Conservation (phyloP, 2,797 vertebrate species). For the Enteromius fasciolatus region DNA sequence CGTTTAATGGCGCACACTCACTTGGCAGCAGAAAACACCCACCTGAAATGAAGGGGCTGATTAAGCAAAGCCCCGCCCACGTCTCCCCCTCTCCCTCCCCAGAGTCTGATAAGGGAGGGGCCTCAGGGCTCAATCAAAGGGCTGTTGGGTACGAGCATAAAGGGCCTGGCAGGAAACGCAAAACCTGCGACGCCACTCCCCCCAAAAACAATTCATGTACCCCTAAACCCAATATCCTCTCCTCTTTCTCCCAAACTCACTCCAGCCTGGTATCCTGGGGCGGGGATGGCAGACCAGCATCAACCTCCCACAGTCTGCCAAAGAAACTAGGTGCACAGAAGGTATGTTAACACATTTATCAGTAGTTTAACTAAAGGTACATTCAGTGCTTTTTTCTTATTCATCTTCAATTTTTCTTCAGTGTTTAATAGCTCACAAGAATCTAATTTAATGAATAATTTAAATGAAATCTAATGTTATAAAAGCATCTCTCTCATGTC, state of each 20-base stretch:
- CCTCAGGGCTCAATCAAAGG: conserved; percentile 64
- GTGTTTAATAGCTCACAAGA: neutral
- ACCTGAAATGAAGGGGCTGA: conserved; percentile 51
- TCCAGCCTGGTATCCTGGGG: conserved; percentile 77
- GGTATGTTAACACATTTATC: conserved; percentile 64
- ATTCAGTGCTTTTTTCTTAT: neutral
- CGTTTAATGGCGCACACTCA: conserved; percentile 71
- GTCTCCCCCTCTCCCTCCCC: conserved; percentile 48
- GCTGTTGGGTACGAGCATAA: conserved; percentile 69
- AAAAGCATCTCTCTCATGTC: neutral
- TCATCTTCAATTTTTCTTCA: neutral
- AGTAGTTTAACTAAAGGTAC: neutral
- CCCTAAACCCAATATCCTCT: conserved; percentile 73
- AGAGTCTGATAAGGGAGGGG: conserved; percentile 55
- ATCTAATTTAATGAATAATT: neutral
- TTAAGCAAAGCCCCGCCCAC: conserved; percentile 64
- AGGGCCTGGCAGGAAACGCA: conserved; percentile 78
- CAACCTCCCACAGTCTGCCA: conserved; percentile 70
- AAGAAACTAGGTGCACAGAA: conserved; percentile 79
- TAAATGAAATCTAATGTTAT: neutral
- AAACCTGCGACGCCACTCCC: conserved; percentile 68
- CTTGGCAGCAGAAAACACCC: conserved; percentile 68
- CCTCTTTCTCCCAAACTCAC: conserved; percentile 61
- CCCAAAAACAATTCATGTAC: conserved; percentile 59
- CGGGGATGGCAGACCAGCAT: conserved; percentile 69